Evolutionary conservation across 23 tunicate genomes (phyloP).

Genomic region (Clavelina lepadiformis): DNA sequence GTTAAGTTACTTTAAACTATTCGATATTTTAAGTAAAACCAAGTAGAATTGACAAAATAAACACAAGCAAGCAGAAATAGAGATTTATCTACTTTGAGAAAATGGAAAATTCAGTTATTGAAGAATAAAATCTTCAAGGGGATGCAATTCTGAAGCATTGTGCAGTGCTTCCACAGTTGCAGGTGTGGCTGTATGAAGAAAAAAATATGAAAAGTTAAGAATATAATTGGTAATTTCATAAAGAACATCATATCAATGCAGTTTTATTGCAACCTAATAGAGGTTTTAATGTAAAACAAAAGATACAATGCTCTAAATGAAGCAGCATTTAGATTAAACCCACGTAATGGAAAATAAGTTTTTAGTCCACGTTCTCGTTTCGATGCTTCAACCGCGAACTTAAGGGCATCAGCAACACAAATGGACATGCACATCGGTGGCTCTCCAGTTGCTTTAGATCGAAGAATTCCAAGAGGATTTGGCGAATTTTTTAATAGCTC

Average conservation of each 20-base stretch:
- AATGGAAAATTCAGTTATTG: no score
- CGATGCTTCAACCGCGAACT: constrained; percentile 30
- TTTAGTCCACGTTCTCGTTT: constrained; percentile 16
- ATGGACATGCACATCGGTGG: constrained; percentile 65
- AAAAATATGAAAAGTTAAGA: no score
- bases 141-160: constrained; percentile 4
- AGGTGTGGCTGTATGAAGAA: constrained; percentile 10
- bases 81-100: no score
- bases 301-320: no score
- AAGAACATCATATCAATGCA: no score
- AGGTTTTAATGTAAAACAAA: no score
- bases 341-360: constrained; percentile 27
- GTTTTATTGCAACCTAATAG: no score
- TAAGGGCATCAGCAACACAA: constrained; percentile 48
- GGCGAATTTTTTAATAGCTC: constrained; percentile 46
- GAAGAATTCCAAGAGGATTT: constrained; percentile 31
- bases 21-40: no score
- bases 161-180: constrained; percentile 20
- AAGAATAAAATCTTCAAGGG: constrained; percentile 4
- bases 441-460: constrained; percentile 80
- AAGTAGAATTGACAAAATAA: no score
- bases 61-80: no score
- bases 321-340: constrained; percentile 8
- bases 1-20: no score
- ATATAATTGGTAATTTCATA: no score